These are phyloP conservation scores for Dicerorhinus sumatrensis DNA, from an alignment of 2,113 vertebrate species.

Conservation along the genomic window DNA sequence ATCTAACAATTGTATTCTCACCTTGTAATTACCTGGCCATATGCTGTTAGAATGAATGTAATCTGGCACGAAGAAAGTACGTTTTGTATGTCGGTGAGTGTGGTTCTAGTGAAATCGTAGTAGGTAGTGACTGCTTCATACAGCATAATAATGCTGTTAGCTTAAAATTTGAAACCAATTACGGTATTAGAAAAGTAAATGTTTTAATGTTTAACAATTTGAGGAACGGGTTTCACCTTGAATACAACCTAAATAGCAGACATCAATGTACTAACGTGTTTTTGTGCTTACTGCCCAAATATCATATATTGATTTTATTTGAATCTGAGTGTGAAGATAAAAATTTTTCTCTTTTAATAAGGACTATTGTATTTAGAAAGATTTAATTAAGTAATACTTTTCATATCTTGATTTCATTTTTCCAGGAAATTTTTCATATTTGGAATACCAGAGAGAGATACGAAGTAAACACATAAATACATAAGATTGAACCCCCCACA, in stretches of 20 bases:
- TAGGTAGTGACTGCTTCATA: background rate
- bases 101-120: constrained; percentile 17
- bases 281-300: constrained; percentile 18
- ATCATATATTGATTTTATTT: background rate
- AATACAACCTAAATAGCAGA: background rate
- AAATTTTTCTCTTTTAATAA: constrained; percentile 2
- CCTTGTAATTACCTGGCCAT: background rate
- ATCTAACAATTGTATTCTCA: background rate
- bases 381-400: constrained; percentile 16
- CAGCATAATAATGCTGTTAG: background rate
- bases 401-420: constrained; percentile 45
- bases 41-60: constrained; percentile 33
- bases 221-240: constrained; percentile 1
- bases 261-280: background rate
- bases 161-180: constrained; percentile 53
- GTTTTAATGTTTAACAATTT: constrained; percentile 31
- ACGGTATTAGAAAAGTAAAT: constrained; percentile 31
- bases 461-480: background rate
- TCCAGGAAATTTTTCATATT: constrained; percentile 23
- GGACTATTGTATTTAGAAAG: background rate
- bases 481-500: background rate
- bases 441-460: constrained; percentile 5
- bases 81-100: background rate
- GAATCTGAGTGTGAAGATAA: constrained; percentile 21
- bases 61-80: background rate